These are phyloP conservation scores for Mugil cephalus DNA, from an alignment of 2,113 vertebrate genomes.

Conservation along the genomic window DNA sequence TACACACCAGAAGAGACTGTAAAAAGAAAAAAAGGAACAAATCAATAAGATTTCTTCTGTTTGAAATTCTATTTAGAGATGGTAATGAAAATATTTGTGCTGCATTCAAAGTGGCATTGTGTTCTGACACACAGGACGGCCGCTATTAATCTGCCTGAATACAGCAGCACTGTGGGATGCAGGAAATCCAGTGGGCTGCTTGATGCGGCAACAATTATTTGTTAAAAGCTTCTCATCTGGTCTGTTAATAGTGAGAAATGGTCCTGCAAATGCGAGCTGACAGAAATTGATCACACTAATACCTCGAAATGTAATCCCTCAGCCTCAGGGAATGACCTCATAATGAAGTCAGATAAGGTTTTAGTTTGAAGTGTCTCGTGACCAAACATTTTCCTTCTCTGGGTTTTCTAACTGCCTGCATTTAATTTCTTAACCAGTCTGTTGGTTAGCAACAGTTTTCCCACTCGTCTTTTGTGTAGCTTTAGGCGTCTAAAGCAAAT, in stretches of 20 bases:
- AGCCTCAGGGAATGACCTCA: conserved; percentile 23
- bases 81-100: conserved; percentile 15
- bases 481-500: no score
- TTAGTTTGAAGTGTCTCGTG: neutral
- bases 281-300: conserved; percentile 46
- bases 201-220: conserved; percentile 44
- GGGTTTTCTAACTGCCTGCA: conserved; percentile 2
- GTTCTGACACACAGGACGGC: neutral
- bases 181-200: conserved; percentile 12
- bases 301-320: conserved; percentile 33
- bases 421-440: no score
- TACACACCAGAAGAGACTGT: conserved; percentile 9
- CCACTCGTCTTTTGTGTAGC: no score
- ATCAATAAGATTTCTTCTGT: neutral
- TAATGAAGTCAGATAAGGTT: conserved; percentile 9
- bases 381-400: neutral
- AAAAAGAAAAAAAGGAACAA: conserved; percentile 17
- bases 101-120: conserved; percentile 9
- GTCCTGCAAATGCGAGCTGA: conserved; percentile 35
- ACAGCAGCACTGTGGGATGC: conserved; percentile 15
- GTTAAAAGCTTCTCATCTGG: conserved; percentile 43
- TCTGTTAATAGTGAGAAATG: conserved; percentile 23
- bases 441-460: no score
- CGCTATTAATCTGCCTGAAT: conserved; percentile 14
- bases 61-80: neutral